A percentile compares a stretch with the other conserved stretches of the same genome.
phyloP scores from a whole-genome alignment of 2,113 vertebrate species.

The Okapia johnstoni region DNA sequence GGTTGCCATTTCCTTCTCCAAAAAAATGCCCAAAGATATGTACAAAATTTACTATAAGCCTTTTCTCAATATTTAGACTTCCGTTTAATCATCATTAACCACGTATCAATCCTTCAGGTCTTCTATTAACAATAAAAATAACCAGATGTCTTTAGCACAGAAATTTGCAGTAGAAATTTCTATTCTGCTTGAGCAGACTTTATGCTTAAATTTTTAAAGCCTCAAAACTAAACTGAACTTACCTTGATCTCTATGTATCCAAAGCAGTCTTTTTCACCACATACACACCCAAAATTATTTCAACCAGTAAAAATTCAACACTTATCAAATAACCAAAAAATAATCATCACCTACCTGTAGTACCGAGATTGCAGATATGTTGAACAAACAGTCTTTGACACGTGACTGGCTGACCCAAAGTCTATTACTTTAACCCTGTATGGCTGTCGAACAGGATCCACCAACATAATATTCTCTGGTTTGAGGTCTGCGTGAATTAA shows the following conservation, averaged over 20 bases:
- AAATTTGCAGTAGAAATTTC: not conserved
- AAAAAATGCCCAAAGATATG: constrained; percentile 16
- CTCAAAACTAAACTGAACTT: constrained; percentile 37
- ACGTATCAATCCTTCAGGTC: not conserved
- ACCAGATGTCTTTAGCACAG: not conserved
- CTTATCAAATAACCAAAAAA: not conserved
- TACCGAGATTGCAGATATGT: constrained; percentile 99
- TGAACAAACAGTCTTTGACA: constrained; percentile 99
- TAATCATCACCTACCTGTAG: constrained; percentile 90
- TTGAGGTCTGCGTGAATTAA: constrained; percentile 99
- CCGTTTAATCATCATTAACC: not conserved
- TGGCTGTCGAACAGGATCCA: constrained; percentile 97
- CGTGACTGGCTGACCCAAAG: constrained; percentile 98
- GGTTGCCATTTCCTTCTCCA: not conserved
- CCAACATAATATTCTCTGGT: constrained; percentile 99
- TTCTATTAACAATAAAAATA: constrained; percentile 42
- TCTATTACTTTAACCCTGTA: constrained; percentile 99
- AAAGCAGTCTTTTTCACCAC: not conserved
- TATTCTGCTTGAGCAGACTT: not conserved
- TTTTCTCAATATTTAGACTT: not conserved
- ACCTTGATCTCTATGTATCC: not conserved
- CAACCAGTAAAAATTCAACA: constrained; percentile 3
- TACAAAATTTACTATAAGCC: not conserved
- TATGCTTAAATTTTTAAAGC: not conserved
- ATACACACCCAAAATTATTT: not conserved